Evolutionary conservation across 2,113 vertebrate species (phyloP).

Genomic region (Geothlypis trichas): DNA sequence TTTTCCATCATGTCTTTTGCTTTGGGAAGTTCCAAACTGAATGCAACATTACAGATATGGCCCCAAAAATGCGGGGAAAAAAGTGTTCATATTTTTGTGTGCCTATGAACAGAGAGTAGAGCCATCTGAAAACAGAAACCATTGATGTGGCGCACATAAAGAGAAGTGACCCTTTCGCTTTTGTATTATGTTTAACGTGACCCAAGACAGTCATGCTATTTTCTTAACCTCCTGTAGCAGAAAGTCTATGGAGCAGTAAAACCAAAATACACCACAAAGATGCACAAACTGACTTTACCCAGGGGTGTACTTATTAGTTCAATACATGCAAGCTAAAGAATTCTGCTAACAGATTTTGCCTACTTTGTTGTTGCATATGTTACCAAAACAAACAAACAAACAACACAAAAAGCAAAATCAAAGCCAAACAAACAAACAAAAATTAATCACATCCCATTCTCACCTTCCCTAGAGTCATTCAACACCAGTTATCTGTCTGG

Average conservation of each 20-base stretch:
- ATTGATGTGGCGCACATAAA: rapidly evolving
- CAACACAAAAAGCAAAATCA: background rate
- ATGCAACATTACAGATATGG: background rate
- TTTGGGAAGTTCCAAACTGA: rapidly evolving
- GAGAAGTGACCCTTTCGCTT: background rate
- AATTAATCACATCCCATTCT: background rate
- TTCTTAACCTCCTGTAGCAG: background rate
- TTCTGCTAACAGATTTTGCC: background rate
- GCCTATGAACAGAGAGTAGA: background rate
- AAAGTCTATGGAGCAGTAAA: background rate
- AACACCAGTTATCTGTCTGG: background rate
- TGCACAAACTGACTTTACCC: background rate
- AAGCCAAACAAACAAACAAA: background rate
- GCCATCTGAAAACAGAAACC: background rate
- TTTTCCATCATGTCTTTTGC: background rate
- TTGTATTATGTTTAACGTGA: background rate
- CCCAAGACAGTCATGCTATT: background rate
- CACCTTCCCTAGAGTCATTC: background rate
- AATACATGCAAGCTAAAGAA: background rate
- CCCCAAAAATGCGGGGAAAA: background rate
- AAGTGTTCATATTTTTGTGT: background rate
- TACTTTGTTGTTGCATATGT: background rate
- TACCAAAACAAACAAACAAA: background rate
- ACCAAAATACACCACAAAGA: background rate
- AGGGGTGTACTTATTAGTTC: background rate